Evolutionary conservation across 2,113 vertebrate species (phyloP).

Genomic region (Astatoreochromis straeleni): DNA sequence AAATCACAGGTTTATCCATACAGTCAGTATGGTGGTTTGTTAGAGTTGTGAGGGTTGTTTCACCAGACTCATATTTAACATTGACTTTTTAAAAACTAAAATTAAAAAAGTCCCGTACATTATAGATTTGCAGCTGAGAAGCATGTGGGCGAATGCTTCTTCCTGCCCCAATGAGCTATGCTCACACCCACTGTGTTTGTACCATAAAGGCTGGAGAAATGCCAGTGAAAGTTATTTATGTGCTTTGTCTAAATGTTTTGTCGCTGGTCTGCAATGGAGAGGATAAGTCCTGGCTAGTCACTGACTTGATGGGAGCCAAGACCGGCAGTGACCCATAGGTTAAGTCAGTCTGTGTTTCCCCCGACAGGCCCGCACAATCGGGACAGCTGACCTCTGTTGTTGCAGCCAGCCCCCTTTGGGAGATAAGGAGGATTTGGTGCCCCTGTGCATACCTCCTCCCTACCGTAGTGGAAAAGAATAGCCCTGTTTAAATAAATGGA

Average conservation of each 20-base stretch:
- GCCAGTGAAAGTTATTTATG: constrained; percentile 42
- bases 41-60: background rate
- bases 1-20: background rate
- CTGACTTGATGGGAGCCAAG: constrained; percentile 50
- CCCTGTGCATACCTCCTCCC: constrained; percentile 53
- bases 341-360: constrained; percentile 42
- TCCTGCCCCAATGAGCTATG: constrained; percentile 47
- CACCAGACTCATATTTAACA: constrained; percentile 7
- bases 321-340: constrained; percentile 50
- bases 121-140: constrained; percentile 21
- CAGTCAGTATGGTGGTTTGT: background rate
- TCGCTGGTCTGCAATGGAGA: constrained; percentile 39
- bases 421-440: constrained; percentile 61
- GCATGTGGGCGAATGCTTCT: constrained; percentile 22
- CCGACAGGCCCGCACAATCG: constrained; percentile 36
- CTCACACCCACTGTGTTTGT: constrained; percentile 34
- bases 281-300: constrained; percentile 42
- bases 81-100: background rate
- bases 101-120: constrained; percentile 6
- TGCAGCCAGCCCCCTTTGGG: constrained; percentile 22
- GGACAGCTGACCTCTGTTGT: constrained; percentile 52
- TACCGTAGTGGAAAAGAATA: constrained; percentile 57
- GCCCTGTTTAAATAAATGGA: constrained; percentile 4
- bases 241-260: constrained; percentile 57
- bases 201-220: constrained; percentile 50